Evolutionary conservation across 2,888 invertebrate species (phyloP), one percentile per base, ranked within the genome.

Genomic region (Sarcophaga variegata): DNA sequence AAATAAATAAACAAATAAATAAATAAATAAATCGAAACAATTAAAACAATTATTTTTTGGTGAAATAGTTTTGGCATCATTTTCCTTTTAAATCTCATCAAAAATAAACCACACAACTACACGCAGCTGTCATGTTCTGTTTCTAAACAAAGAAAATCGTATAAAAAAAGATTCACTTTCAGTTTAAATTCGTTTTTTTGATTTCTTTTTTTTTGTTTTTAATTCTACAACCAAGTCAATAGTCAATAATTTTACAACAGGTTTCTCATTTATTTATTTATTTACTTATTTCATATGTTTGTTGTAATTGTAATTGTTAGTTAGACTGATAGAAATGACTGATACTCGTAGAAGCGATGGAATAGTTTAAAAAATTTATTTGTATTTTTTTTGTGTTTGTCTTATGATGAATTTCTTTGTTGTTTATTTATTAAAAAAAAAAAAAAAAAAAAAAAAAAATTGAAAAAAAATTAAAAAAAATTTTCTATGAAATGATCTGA

Each of bases 31-130:
- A 45, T 4, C 2, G 12, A 54, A 54, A 54, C 54, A 54, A 14
- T 54, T 54, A 54, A 37, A 37, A 37, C 37, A 37, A 37, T 37
- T 37, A 54, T 54, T 54, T 54, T 80, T 59, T 64, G 27, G 54
- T 72, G 49, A 81, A 64, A 70, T 59, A 47, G 59, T 77, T 77
- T 85, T 81, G 85, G 85, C 81, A 72, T 81, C 74, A 54, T 54
- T 54, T 54, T 54, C 14, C 17, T 14, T 81, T 67, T 64, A 12
- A 47, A 67, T 67, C 14, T 25, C 17, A 72, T 22, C 59, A 72
- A 66, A 70, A 5, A 6, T 5, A 25, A 22, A 49, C 12, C 12
- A 70, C 4, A 80, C 37, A 72, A 62, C 22, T 20, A 20, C 62
- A 62, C 62, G n/a, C 62, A 22, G n/a, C 20, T n/a, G 20, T 62